Evolutionary conservation across 2,888 invertebrate genomes (phyloP).

Genomic region (Lycaena phlaeas): DNA sequence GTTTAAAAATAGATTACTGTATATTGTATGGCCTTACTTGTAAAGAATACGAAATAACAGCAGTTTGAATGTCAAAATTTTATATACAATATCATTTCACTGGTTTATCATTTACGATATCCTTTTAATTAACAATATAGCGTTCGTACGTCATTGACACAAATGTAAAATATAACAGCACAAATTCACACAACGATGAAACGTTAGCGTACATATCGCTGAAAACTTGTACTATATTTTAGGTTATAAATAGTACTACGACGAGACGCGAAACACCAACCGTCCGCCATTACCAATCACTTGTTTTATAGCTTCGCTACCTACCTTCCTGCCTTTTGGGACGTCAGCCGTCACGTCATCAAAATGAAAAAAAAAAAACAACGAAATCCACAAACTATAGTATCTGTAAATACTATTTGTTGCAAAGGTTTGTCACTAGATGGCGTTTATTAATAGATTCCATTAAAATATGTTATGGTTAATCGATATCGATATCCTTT

Average conservation of each 20-base stretch:
- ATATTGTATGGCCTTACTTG: conserved; percentile 73
- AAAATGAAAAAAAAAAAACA: conserved; percentile 39
- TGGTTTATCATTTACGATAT: conserved; percentile 58
- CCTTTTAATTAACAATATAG: conserved; percentile 56
- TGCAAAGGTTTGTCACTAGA: conserved; percentile 27
- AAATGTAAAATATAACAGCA: conserved; percentile 63
- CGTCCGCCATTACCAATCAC: conserved; percentile 71
- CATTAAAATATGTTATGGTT: no score
- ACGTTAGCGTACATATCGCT: conserved; percentile 73
- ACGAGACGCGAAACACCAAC: conserved; percentile 70
- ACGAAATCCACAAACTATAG: conserved; percentile 17
- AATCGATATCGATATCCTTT: no score
- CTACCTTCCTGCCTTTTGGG: conserved; percentile 32
- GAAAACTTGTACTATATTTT: conserved; percentile 73
- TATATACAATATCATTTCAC: conserved; percentile 72
- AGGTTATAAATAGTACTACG: conserved; percentile 74
- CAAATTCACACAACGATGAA: conserved; percentile 65
- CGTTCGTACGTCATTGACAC: conserved; percentile 65
- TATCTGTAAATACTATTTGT: conserved; percentile 22
- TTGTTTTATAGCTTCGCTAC: conserved; percentile 50
- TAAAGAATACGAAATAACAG: conserved; percentile 71
- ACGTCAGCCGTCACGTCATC: conserved; percentile 58
- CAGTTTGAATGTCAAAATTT: conserved; percentile 72
- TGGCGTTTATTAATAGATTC: conserved; percentile 43
- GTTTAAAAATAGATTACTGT: conserved; percentile 74